Evolutionary conservation across 2,888 invertebrate genomes (phyloP), one percentile per base, ranked within the genome.

Genomic region (Strigamia transsilvanica): DNA sequence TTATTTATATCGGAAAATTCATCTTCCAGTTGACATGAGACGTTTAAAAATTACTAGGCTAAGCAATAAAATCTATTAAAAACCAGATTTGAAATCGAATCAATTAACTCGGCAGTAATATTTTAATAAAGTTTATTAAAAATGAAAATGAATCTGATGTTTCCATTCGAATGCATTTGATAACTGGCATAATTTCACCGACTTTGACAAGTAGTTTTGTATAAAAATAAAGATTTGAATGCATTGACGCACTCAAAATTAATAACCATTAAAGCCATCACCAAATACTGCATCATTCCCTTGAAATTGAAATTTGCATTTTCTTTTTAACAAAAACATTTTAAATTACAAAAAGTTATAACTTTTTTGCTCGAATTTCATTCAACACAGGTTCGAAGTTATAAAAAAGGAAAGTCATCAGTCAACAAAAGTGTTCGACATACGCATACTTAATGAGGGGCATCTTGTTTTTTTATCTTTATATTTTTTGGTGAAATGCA

Each of bases 111-210:
- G 27, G 32, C 23, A 7, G 27, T 13, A 32, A 13, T 4, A 9
- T 1, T 73, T 73, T 73, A 73, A 73, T 73, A 32, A 56, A 56
- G 56, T 56, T 56, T 56, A 56, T 56, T 56, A 56, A 56, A 56
- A 56, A 56, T 56, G 3, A n/a, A 56, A 56, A 56, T 56, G 18
- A 56, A 9, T 18, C 21, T 56, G 46, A 46, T n/a, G 13, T 13
- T 46, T 46, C 15, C 56, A 21, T 56, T 9, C 1, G 18, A 18
- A 6, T 56, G 56, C 4, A 4, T 38, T 38, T 38, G 6, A 38
- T 38, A 38, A 38, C 38, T 7, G 38, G 6, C 38, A 38, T 38
- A 38, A 38, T 38, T 38, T 38, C 38, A 18, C 46, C 2, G n/a
- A 5, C n/a, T 56, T 18, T n/a, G 9, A 18, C 56, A 56, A n/a